phyloP scores from a whole-genome alignment of 2,888 invertebrate genomes.

The Xanthorhoe designata region DNA sequence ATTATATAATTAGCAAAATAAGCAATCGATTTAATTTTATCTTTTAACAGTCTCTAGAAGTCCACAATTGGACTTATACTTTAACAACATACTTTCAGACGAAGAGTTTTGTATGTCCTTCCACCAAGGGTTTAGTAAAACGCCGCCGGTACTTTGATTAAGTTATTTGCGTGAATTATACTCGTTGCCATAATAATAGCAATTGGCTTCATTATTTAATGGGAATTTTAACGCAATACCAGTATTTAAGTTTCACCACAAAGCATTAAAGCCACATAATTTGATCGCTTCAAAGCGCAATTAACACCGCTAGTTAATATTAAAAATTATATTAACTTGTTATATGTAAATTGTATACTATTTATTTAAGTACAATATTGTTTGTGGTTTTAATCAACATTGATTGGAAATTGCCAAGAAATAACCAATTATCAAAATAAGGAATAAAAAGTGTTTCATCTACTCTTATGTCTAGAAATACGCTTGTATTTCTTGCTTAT shows the following conservation, averaged over 20 bases:
- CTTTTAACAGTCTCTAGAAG: background rate
- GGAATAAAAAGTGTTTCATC: no score
- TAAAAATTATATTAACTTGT: background rate
- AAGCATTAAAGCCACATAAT: conserved; percentile 7
- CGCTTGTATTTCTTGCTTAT: no score
- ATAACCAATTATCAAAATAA: no score
- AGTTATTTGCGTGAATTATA: conserved; percentile 67
- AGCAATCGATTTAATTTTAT: background rate
- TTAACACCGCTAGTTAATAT: conserved; percentile 1
- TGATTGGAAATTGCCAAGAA: background rate
- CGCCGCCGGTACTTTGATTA: conserved; percentile 52
- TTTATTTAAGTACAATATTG: background rate
- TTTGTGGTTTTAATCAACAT: background rate
- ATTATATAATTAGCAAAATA: no score
- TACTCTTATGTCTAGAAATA: no score
- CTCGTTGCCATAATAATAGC: conserved; percentile 53
- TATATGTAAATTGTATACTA: background rate
- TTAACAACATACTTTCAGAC: background rate
- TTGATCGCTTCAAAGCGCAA: conserved; percentile 1
- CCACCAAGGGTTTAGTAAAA: background rate
- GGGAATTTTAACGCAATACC: conserved; percentile 50
- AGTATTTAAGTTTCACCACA: conserved; percentile 25
- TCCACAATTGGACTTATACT: background rate
- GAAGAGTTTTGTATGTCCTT: background rate
- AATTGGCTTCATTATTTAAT: conserved; percentile 57